Evolutionary conservation across 2,888 invertebrate species (phyloP).

Genomic region (Xanthia togata): DNA sequence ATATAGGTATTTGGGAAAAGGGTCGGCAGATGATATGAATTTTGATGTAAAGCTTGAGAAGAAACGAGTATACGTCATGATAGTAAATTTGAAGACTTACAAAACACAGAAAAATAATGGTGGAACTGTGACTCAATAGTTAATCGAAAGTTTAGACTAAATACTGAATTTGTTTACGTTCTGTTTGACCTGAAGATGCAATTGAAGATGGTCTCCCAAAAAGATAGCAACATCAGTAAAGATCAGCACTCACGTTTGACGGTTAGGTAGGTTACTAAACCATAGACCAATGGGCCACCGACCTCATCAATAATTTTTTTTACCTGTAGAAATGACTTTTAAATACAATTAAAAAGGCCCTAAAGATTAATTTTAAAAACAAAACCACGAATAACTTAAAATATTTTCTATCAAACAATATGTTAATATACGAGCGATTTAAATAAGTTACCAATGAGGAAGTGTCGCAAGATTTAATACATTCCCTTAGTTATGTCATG

Average conservation of each 20-base stretch:
- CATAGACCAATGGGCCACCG: too few species aligned
- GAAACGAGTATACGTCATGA: not conserved
- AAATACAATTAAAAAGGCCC: too few species aligned
- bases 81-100: not conserved
- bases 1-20: too few species aligned
- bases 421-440: conserved; percentile 27
- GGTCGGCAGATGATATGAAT: too few species aligned
- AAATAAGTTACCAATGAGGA: conserved; percentile 36
- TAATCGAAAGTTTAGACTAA: not conserved
- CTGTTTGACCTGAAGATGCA: not conserved
- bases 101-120: not conserved
- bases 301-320: too few species aligned
- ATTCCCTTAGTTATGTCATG: conserved; percentile 34
- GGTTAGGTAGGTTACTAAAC: not conserved
- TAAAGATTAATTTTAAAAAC: not conserved
- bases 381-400: conserved; percentile 15
- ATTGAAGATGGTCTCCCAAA: not conserved
- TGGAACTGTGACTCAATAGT: too few species aligned
- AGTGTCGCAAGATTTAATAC: conserved; percentile 24
- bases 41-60: too few species aligned
- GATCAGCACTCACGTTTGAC: not conserved
- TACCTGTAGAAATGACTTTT: too few species aligned
- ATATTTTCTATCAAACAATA: conserved; percentile 13
- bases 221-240: not conserved
- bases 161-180: not conserved